phyloP scores from a whole-genome alignment of 2,888 invertebrate genomes.

The Imbricaverruca yamaguchii region DNA sequence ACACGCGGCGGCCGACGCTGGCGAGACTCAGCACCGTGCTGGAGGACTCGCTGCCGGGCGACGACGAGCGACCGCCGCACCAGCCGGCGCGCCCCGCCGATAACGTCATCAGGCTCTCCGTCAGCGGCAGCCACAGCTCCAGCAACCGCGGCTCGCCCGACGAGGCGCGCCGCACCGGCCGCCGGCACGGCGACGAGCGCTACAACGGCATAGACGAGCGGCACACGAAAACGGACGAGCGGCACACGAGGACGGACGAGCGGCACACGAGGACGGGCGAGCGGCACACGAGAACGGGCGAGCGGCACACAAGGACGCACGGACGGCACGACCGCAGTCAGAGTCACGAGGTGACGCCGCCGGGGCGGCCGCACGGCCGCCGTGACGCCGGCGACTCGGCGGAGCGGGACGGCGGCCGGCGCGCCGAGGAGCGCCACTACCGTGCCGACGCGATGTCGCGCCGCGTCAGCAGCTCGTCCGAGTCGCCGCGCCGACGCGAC shows the following conservation, averaged over 20 bases:
- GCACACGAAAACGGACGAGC: no score
- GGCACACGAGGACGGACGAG: no score
- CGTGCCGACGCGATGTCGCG: neutral
- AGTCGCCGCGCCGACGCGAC: constrained; percentile 5
- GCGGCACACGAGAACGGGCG: no score
- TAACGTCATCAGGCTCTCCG: constrained; percentile 3
- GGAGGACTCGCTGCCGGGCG: neutral
- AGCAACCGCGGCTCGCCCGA: no score
- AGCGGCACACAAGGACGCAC: no score
- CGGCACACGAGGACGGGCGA: no score
- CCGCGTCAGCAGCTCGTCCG: constrained; percentile 9
- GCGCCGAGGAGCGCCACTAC: neutral
- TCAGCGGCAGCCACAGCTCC: constrained; percentile 15
- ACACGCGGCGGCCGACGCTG: neutral
- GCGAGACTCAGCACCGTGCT: neutral
- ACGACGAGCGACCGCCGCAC: neutral
- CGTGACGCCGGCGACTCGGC: neutral
- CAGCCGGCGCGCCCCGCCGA: neutral
- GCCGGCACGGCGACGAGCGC: neutral
- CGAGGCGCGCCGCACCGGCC: no score
- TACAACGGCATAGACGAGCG: no score
- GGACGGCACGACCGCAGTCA: no score
- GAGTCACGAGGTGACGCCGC: neutral
- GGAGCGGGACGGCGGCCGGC: neutral
- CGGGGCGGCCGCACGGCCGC: neutral